Evolutionary conservation across 1,140 invertebrate species (phyloP).

Genomic region (Ylistrum balloti): DNA sequence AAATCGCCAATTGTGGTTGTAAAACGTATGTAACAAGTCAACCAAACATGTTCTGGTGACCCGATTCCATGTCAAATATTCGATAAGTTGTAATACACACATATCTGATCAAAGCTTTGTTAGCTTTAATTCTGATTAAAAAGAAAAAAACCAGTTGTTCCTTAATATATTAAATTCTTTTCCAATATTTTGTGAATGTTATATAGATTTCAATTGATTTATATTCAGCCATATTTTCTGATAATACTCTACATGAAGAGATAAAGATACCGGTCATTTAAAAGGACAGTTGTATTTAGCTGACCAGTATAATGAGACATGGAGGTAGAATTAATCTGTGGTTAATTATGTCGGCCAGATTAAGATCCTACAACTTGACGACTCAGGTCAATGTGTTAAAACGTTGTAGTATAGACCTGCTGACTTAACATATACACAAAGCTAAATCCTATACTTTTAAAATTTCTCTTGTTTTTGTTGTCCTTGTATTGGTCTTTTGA

Average conservation of each 20-base stretch:
- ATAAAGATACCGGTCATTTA: no score
- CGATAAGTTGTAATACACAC: neutral
- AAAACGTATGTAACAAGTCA: constrained; percentile 29
- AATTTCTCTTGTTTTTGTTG: no score
- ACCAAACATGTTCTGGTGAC: neutral
- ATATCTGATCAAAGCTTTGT: neutral
- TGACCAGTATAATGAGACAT: neutral
- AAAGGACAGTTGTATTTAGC: neutral
- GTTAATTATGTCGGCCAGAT: neutral
- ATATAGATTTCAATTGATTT: no score
- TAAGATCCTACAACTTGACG: neutral
- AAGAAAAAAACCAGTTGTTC: no score
- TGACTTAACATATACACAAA: neutral
- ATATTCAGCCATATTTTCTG: no score
- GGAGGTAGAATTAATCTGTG: neutral
- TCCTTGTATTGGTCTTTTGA: no score
- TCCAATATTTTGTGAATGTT: no score
- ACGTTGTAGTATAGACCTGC: neutral
- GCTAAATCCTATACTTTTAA: no score
- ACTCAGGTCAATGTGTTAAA: neutral
- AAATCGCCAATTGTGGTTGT: neutral
- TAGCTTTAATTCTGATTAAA: neutral
- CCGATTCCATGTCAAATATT: neutral
- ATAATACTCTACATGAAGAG: no score
- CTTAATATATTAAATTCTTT: no score